Base-by-base conservation (phyloP, 2,797 vertebrate genomes). In the Neoniphon sammara region DNA sequence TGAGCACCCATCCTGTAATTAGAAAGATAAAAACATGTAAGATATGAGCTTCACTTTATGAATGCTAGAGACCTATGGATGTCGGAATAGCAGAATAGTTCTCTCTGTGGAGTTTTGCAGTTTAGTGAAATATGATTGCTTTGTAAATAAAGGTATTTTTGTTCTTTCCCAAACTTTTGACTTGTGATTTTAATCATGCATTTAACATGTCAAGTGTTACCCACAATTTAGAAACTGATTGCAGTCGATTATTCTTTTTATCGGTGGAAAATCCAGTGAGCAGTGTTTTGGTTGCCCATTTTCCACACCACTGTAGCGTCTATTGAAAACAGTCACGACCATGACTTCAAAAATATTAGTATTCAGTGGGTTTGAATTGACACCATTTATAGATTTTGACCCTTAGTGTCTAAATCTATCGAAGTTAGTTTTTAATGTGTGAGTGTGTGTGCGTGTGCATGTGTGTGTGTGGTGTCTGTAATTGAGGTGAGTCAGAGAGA, bases 401-500 rank as follows among this genome's bases (percentile, higher is more conserved):
- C 46, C 39, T 18, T 9, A 14, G 25, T 46, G 20, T 14, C 23
- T 4, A 10, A 53, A 25, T 21, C 68, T 44, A 67, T 73, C 64
- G 58, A 62, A 50, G 44, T 74, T 36, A 61, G 66, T 63, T 52
- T 59, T 71, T 86, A 82, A 87, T 66, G 58, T 50, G 49, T 15
- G 46, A 59, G 31, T 60, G 31, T 54, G 25, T 15, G 25, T 50
- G 57, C 27, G 18, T 52, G 49, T 57, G 6, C 61, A 36, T 52
- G 10, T 30, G 44, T 55, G 3, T 27, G 18, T 60, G 34, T 63
- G 27, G 54, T 81, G 77, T 73, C 70, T 80, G 77, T 91, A 86
- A 88, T 86, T 80, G 83, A 75, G 77, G 83, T 76, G 85, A 87
- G 78, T 80, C 78, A 61, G 85, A 75, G 86, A 81, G 85, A 84